Evolutionary conservation across 2,888 invertebrate species (phyloP).

Genomic region (Mesochorus sp.): DNA sequence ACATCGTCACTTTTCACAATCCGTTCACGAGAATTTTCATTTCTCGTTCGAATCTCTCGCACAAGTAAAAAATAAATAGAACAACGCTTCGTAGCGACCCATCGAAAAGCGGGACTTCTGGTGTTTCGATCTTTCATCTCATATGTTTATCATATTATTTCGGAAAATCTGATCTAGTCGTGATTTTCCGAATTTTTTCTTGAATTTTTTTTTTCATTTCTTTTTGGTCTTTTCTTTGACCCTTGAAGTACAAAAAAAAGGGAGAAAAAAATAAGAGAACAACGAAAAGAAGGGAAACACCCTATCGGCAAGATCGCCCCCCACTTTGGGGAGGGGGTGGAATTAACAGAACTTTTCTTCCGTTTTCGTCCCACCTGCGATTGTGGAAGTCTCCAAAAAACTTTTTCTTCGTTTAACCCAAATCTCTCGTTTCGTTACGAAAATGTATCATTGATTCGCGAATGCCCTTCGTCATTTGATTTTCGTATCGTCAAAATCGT

Average conservation of each 20-base stretch:
- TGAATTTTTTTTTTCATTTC: no score
- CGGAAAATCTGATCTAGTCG: neutral
- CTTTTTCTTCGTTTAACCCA: no score
- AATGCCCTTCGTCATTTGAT: constrained; percentile 21
- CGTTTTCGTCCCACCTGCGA: no score
- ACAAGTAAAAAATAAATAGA: no score
- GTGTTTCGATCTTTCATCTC: constrained; percentile 67
- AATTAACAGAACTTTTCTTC: no score
- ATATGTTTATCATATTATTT: constrained; percentile 14
- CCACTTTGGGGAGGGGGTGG: neutral
- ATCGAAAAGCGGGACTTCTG: constrained; percentile 66
- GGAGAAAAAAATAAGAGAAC: no score
- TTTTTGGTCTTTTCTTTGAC: neutral
- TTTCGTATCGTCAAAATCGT: neutral
- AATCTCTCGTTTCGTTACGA: no score
- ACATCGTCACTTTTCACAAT: no score
- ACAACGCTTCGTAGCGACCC: constrained; percentile 20
- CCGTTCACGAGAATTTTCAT: neutral
- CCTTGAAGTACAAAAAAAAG: no score
- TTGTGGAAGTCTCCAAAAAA: no score
- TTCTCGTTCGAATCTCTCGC: neutral
- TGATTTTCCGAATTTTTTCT: no score
- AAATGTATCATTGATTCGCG: constrained; percentile 1
- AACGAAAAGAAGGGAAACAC: neutral
- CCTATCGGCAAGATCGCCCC: no score